phyloP scores from a whole-genome alignment of 2,113 vertebrate genomes.

The Podilymbus podiceps region DNA sequence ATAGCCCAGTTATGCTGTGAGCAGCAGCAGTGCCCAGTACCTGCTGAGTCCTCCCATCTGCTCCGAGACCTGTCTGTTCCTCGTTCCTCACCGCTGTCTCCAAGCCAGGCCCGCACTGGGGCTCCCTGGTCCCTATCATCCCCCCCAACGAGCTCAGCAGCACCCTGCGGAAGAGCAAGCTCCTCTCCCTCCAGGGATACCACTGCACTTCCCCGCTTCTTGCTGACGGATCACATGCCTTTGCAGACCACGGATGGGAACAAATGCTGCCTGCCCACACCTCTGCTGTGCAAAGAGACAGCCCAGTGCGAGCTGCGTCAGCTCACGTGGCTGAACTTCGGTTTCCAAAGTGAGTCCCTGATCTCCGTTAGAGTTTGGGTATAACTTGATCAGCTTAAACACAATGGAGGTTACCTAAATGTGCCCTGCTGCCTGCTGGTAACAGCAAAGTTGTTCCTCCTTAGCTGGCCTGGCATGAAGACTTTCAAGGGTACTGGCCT shows the following conservation, averaged over 20 bases:
- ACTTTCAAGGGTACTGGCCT: background rate
- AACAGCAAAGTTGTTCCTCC: background rate
- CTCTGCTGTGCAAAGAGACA: background rate
- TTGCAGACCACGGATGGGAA: background rate
- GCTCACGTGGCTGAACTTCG: background rate
- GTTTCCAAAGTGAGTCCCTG: background rate
- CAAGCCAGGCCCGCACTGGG: background rate
- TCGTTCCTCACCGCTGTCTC: background rate
- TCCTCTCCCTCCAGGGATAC: background rate
- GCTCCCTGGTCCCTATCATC: background rate
- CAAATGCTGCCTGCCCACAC: background rate
- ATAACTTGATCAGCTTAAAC: background rate
- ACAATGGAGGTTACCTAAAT: background rate
- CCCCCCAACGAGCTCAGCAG: background rate
- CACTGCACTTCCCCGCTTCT: background rate
- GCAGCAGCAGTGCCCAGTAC: background rate
- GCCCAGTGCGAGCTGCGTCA: accelerated
- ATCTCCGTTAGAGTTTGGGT: background rate
- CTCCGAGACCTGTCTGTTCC: background rate
- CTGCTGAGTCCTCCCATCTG: background rate
- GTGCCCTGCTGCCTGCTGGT: background rate
- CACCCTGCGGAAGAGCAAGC: background rate
- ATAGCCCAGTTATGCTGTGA: background rate
- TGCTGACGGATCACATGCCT: accelerated
- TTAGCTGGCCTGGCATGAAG: background rate